Evolutionary conservation across 2,113 vertebrate species (phyloP).

Genomic region (Bos taurus): ARS-UCD2.0 NC_037348.1:14478501-14479000

Average conservation of each 20-base stretch:
- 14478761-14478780: not conserved
- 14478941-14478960: no score
- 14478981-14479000: not conserved
- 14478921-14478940: no score
- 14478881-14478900: no score
- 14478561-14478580: not conserved
- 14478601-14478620: not conserved
- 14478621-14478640: not conserved
- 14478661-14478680: not conserved
- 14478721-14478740: not conserved
- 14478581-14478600: not conserved
- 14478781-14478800: not conserved
- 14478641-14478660: not conserved
- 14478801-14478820: not conserved
- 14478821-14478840: not conserved
- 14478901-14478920: no score
- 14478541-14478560: not conserved
- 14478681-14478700: not conserved
- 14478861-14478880: no score
- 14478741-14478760: not conserved
- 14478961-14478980: not conserved
- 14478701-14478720: not conserved
- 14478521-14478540: not conserved
- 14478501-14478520: not conserved
- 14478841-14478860: not conserved